A percentile compares a stretch with the other conserved stretches of the same genome.
Conservation (phyloP, 1,140 invertebrate species). For the Phortica variegata region DNA sequence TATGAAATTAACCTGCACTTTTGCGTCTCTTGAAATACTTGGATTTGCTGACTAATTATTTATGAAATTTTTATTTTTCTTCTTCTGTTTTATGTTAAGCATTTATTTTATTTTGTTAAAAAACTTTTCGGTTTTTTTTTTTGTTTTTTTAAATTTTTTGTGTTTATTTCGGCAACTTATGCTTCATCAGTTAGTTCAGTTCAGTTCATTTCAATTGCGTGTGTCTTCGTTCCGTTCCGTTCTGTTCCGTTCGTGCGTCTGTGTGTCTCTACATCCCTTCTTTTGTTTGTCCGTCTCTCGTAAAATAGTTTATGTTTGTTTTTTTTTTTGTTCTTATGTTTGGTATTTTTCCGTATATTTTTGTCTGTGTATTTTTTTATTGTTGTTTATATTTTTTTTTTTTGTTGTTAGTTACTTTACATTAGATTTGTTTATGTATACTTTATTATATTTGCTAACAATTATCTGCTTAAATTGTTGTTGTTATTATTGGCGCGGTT, state of each 20-base stretch:
- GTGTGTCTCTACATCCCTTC: neutral
- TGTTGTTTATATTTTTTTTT: constrained; percentile 19
- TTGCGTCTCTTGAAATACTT: too few species aligned
- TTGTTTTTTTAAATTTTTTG: constrained; percentile 12
- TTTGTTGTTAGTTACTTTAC: too few species aligned
- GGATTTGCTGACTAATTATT: too few species aligned
- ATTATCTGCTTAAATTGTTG: too few species aligned
- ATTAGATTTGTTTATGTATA: too few species aligned
- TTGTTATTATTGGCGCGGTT: too few species aligned
- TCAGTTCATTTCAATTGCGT: constrained; percentile 1
- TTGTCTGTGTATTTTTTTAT: constrained; percentile 9
- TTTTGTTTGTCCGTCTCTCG: too few species aligned
- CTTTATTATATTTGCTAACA: neutral
- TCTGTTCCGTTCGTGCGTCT: neutral
- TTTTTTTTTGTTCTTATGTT: neutral
- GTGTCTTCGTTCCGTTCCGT: constrained; percentile 7
- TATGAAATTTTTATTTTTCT: too few species aligned
- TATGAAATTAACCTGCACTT: too few species aligned
- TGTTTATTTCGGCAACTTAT: constrained; percentile 32
- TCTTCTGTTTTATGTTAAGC: too few species aligned
- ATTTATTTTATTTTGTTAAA: constrained; percentile 23
- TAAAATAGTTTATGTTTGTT: constrained; percentile 23
- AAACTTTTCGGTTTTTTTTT: constrained; percentile 1
- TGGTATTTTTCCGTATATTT: neutral
- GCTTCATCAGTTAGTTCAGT: constrained; percentile 20